Conservation (phyloP, 2,797 vertebrate genomes). For the Falco columbarius region DNA sequence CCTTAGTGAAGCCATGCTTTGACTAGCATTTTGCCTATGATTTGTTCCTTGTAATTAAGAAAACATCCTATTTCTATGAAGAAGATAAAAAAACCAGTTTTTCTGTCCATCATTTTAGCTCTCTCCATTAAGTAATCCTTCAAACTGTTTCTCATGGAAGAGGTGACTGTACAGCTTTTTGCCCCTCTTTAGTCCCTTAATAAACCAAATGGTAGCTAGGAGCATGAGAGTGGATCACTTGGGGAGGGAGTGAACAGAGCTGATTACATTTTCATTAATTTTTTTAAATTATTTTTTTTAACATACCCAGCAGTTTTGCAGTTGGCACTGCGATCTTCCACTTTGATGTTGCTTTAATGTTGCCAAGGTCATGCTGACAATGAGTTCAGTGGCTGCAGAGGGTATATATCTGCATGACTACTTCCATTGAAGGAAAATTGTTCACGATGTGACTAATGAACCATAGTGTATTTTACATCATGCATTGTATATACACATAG, state of each 20-base stretch:
- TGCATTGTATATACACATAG: background rate
- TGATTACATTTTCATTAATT: background rate
- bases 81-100: background rate
- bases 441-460: background rate
- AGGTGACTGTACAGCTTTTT: background rate
- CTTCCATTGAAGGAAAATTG: background rate
- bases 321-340: background rate
- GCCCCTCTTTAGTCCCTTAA: background rate
- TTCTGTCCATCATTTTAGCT: background rate
- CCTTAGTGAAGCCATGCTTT: background rate
- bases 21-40: background rate
- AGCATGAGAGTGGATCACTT: background rate
- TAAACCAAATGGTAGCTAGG: background rate
- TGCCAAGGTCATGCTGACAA: conserved; percentile 15
- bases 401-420: background rate
- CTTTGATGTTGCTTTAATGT: background rate
- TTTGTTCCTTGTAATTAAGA: background rate
- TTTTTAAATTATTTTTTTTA: background rate
- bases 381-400: background rate
- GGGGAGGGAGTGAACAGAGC: background rate
- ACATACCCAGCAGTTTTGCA: background rate
- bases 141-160: background rate
- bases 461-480: background rate
- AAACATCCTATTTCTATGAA: background rate
- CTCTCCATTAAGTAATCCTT: background rate